These are phyloP conservation scores for Macrosteles quadrilineatus DNA, from an alignment of 1,140 invertebrate genomes.

Conservation along the genomic window DNA sequence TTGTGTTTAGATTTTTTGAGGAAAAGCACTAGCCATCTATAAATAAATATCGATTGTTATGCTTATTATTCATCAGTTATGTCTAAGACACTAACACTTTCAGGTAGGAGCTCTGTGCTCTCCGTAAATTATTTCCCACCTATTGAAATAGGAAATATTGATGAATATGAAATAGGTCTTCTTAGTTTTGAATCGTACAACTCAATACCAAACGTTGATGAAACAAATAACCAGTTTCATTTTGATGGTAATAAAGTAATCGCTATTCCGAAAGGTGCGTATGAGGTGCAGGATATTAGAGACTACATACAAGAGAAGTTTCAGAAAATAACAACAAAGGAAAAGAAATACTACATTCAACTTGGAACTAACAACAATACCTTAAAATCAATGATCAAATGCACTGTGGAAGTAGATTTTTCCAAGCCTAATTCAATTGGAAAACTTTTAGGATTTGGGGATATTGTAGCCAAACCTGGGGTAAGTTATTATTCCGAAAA, in stretches of 20 bases:
- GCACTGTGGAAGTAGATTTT: background rate
- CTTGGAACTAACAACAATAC: background rate
- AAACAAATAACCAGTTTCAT: background rate
- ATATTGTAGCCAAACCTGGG: background rate
- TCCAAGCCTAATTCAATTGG: background rate
- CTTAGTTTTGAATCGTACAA: slow-evolving; percentile 9
- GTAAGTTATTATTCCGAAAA: background rate
- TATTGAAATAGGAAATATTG: background rate
- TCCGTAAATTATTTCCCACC: background rate
- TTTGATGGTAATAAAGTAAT: background rate
- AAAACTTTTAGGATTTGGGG: background rate
- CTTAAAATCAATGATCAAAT: slow-evolving; percentile 18
- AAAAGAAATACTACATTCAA: background rate
- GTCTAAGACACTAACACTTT: no score
- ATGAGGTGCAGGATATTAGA: slow-evolving; percentile 5
- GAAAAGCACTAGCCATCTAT: background rate
- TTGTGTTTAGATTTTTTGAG: slow-evolving; percentile 9
- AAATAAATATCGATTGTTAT: no score
- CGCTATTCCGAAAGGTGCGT: slow-evolving; percentile 18
- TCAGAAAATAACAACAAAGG: no score
- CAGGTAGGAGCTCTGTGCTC: background rate
- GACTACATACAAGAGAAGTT: background rate
- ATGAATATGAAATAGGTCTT: background rate
- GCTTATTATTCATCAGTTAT: no score
- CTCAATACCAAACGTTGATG: slow-evolving; percentile 22